phyloP scores from a whole-genome alignment of 2,113 vertebrate species.

The Crocuta crocuta region DNA sequence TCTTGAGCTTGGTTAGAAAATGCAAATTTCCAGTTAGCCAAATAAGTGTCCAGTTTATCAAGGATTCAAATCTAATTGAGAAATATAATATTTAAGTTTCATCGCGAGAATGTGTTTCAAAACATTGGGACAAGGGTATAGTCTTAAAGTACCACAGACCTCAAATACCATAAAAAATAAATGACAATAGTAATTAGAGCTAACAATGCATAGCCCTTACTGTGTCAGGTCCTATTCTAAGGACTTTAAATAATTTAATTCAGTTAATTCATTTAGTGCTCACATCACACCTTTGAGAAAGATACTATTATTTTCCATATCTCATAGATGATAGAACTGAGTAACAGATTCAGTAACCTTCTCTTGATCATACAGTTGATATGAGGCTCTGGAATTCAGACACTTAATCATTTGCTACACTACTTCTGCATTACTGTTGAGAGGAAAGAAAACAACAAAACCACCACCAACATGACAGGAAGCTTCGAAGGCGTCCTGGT shows the following conservation, averaged over 20 bases:
- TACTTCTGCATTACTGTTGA: background rate
- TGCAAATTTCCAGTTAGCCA: background rate
- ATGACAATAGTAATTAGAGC: background rate
- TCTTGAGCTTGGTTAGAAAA: background rate
- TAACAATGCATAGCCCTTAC: background rate
- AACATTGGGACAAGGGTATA: background rate
- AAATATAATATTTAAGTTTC: background rate
- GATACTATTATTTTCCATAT: background rate
- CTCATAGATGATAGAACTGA: background rate
- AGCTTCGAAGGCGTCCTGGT: background rate
- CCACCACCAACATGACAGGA: background rate
- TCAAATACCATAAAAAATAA: background rate
- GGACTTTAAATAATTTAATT: background rate
- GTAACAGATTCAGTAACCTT: background rate
- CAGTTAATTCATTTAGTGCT: background rate
- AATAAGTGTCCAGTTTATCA: background rate
- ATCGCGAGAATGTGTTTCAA: background rate
- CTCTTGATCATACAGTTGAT: background rate
- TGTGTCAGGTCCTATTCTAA: background rate
- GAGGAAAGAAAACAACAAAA: background rate
- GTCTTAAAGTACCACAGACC: background rate
- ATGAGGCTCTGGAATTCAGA: background rate
- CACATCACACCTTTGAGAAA: background rate
- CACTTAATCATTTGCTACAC: background rate
- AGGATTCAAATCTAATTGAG: constrained; percentile 1